Evolutionary conservation across 2,888 invertebrate species (phyloP).

Genomic region (Merodon equestris): DNA sequence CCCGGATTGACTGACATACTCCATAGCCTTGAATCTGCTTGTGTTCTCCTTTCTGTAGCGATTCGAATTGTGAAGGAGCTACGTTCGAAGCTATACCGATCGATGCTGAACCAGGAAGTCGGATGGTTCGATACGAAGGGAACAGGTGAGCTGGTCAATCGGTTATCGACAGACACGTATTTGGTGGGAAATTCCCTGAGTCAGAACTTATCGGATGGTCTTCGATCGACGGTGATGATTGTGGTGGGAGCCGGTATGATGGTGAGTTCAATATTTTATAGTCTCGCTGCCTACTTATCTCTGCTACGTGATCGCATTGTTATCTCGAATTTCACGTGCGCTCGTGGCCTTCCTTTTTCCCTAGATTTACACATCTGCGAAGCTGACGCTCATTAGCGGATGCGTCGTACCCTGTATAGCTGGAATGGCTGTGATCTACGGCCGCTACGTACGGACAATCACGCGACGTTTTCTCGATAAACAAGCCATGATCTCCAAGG

Average conservation of each 20-base stretch:
- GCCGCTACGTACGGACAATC: constrained; percentile 90
- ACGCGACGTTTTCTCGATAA: constrained; percentile 88
- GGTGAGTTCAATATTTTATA: constrained; percentile 80
- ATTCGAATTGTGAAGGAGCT: constrained; percentile 92
- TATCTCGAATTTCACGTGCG: background rate
- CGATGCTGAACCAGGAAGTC: constrained; percentile 91
- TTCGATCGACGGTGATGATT: constrained; percentile 92
- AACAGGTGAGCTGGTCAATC: constrained; percentile 95
- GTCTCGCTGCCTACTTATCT: constrained; percentile 12
- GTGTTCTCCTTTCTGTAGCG: constrained; percentile 80
- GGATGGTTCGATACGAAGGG: constrained; percentile 94
- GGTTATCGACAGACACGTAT: constrained; percentile 93
- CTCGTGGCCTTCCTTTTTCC: constrained; percentile 59
- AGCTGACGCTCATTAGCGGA: constrained; percentile 91
- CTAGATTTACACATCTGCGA: constrained; percentile 94
- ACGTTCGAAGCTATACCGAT: constrained; percentile 87
- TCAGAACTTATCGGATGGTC: constrained; percentile 95
- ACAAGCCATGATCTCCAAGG: constrained; percentile 83
- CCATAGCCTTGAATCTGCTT: background rate
- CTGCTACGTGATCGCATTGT: constrained; percentile 21
- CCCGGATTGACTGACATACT: background rate
- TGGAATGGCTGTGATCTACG: constrained; percentile 88
- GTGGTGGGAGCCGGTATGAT: constrained; percentile 95
- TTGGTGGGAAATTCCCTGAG: constrained; percentile 95
- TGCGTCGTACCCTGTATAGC: constrained; percentile 95